Evolutionary conservation across 2,113 vertebrate species (phyloP).

Genomic region (Ptilorrhoa leucosticta): DNA sequence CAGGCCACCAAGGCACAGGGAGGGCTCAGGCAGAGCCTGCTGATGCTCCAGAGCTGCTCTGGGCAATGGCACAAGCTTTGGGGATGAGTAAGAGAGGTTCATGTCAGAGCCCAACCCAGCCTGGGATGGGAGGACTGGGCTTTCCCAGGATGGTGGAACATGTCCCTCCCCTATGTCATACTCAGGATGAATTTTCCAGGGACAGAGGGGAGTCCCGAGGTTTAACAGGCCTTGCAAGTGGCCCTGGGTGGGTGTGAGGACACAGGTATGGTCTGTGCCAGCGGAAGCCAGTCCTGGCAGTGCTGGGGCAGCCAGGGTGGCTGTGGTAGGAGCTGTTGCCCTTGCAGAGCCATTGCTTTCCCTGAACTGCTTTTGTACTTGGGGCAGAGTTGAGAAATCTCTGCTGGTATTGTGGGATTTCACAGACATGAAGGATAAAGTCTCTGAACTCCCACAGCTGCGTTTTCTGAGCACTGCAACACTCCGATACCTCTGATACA

Average conservation of each 20-base stretch:
- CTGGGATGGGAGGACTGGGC: background rate
- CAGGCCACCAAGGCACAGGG: no score
- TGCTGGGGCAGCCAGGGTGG: rapidly evolving
- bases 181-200: background rate
- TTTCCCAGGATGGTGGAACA: background rate
- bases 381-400: background rate
- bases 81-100: background rate
- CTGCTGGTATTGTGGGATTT: slow-evolving; percentile 10
- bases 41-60: background rate
- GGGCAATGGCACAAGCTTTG: background rate
- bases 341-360: background rate
- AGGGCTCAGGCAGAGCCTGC: background rate
- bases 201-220: rapidly evolving
- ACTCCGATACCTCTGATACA: background rate
- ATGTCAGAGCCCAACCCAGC: rapidly evolving
- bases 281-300: rapidly evolving
- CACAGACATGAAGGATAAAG: slow-evolving; percentile 17
- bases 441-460: slow-evolving; percentile 26
- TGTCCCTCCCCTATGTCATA: background rate
- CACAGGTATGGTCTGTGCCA: rapidly evolving
- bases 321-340: background rate
- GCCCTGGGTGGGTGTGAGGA: background rate
- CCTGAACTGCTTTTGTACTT: background rate
- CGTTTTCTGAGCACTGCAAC: slow-evolving; percentile 11
- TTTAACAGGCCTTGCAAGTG: background rate